Evolutionary conservation across 2,888 invertebrate genomes (phyloP), one percentile per base, ranked within the genome.

Genomic region (Coecobrya sp.): DNA sequence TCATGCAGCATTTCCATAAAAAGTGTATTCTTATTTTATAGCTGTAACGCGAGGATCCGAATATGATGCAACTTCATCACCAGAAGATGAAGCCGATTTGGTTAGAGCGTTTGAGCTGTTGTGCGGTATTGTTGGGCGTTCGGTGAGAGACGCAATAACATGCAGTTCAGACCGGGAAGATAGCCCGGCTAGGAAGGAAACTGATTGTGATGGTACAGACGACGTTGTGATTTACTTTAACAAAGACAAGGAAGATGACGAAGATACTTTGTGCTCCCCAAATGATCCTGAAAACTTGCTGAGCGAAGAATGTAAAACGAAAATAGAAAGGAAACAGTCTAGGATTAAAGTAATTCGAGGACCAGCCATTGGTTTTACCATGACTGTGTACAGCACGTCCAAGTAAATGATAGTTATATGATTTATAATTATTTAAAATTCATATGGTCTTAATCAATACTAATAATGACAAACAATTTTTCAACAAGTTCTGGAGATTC

Each of bases 41-140:
- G 90, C 90, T 22, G 90, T 90, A 1, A 90, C 79, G 65, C 49
- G n/a, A n/a, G 30, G 4, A 0, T 36, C 65, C 0, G 65, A 16
- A 11, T 5, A 59, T 30, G 90, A 76, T n/a, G 2, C 27, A 0
- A 27, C 79, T 55, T 62, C 59, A 0, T 25, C 84, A 3, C 27
- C 55, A 22, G 45, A 59, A 22, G 84, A 89, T 13, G 85, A 85
- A 27, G 62, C 36, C n/a, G 7, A 22, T 22, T 49, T 76, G 30
- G 36, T 89, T 0, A 13, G 25, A 45, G 90, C 90, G 8, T 90
- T 90, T 65, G 90, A 90, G 45, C 22, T 90, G 4, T 16, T 86
- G 22, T 13, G 65, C 25, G 79, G 86, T 13, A 90, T 90, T 27
- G 86, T 90, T 27, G 76, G 55, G 7, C 59, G 90, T 11, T n/a